phyloP scores from a whole-genome alignment of 2,888 invertebrate genomes.

The Acanthococcus lagerstroemiae region DNA sequence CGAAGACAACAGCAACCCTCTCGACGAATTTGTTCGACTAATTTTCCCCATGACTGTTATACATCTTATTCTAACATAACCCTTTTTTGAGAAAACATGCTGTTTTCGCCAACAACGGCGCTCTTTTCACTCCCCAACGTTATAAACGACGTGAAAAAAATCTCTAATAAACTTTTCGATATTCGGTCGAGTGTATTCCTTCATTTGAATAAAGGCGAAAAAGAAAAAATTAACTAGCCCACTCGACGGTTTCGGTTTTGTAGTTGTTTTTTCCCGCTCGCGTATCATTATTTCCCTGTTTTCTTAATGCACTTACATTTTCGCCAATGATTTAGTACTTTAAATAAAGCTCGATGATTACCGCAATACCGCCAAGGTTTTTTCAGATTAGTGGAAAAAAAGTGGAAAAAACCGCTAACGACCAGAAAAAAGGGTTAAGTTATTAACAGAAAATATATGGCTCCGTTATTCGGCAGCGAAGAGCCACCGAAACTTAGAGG shows the following conservation, averaged over 20 bases:
- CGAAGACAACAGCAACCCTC: too few relatives aligned
- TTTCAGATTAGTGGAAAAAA: slow-evolving; percentile 14
- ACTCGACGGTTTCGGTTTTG: background rate
- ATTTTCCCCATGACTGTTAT: background rate
- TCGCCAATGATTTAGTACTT: slow-evolving; percentile 28
- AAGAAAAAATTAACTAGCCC: background rate
- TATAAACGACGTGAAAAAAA: background rate
- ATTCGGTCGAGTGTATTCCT: background rate
- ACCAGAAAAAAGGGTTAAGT: slow-evolving; percentile 30
- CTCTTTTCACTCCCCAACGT: background rate
- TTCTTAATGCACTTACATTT: slow-evolving; percentile 30
- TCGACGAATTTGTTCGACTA: background rate
- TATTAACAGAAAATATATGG: slow-evolving; percentile 29
- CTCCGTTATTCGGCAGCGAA: background rate
- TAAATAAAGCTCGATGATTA: slow-evolving; percentile 29
- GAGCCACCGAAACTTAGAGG: background rate
- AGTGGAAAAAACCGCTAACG: slow-evolving; percentile 20
- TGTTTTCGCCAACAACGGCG: too few relatives aligned
- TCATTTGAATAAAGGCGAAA: background rate
- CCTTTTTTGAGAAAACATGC: too few relatives aligned
- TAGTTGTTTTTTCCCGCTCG: background rate
- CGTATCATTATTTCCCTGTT: slow-evolving; percentile 23
- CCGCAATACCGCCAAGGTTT: slow-evolving; percentile 20
- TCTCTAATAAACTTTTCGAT: background rate
- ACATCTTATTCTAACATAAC: background rate